phyloP scores from a whole-genome alignment of 2,888 invertebrate species.

The Cotesia congregata region DNA sequence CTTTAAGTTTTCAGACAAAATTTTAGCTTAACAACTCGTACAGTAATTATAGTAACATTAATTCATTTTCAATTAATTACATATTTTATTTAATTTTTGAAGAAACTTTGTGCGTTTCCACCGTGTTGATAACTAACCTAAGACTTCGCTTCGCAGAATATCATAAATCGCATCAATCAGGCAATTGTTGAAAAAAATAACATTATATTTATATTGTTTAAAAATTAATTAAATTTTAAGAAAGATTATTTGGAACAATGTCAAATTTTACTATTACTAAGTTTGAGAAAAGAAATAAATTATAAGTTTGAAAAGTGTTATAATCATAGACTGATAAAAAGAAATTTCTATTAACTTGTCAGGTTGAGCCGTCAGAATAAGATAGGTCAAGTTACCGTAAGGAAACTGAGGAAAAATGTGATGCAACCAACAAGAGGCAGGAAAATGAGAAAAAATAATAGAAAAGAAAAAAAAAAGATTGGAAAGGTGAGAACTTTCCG shows the following conservation, averaged over 20 bases:
- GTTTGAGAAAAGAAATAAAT: slow-evolving; percentile 47
- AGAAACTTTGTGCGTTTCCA: no score
- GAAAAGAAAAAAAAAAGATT: slow-evolving; percentile 26
- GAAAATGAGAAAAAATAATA: slow-evolving; percentile 13
- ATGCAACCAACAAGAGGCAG: slow-evolving; percentile 17
- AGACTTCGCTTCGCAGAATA: no score
- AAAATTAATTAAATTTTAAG: no score
- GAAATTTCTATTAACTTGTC: slow-evolving; percentile 52
- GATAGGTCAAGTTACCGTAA: slow-evolving; percentile 19
- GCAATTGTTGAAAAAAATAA: no score
- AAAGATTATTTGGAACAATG: slow-evolving; percentile 19
- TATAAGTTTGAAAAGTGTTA: slow-evolving; percentile 53
- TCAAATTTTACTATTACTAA: slow-evolving; percentile 16
- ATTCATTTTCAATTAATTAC: no score
- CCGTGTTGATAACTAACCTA: no score
- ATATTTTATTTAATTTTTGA: no score
- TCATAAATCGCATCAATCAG: no score
- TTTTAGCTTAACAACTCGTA: no score
- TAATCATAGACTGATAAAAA: slow-evolving; percentile 56
- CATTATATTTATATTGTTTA: no score
- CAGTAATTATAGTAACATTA: no score
- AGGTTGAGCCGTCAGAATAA: slow-evolving; percentile 33
- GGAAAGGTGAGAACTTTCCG: slow-evolving; percentile 34
- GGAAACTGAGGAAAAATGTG: slow-evolving; percentile 34
- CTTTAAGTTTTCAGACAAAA: no score